Conservation (phyloP, 2,888 invertebrate species). For the Pterobdella sp. region DNA sequence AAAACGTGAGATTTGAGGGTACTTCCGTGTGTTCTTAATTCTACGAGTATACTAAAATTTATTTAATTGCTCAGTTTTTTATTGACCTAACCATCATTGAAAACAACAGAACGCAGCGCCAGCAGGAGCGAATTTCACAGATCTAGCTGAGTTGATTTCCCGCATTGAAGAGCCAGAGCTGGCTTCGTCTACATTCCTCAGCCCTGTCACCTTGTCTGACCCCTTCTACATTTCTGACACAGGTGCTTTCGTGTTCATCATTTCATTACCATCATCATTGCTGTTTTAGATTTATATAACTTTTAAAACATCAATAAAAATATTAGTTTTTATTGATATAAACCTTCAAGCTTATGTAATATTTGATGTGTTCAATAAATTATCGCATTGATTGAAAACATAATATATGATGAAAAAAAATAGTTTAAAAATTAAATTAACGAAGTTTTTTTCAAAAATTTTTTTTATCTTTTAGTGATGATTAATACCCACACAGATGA, state of each 20-base stretch:
- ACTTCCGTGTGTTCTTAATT: too few relatives aligned
- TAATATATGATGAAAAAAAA: too few relatives aligned
- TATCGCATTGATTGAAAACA: too few relatives aligned
- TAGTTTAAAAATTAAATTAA: too few relatives aligned
- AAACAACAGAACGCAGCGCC: conserved; percentile 39
- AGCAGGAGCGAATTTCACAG: conserved; percentile 48
- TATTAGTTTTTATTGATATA: neutral
- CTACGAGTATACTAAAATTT: too few relatives aligned
- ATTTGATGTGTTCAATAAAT: too few relatives aligned
- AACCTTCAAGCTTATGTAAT: too few relatives aligned
- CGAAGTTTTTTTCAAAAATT: too few relatives aligned
- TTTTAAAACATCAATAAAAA: neutral
- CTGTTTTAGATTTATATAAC: neutral
- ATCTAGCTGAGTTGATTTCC: conserved; percentile 50
- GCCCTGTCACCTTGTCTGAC: neutral
- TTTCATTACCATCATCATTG: neutral
- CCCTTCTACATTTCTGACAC: conserved; percentile 27
- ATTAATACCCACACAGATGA: conserved; percentile 25
- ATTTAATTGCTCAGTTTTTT: too few relatives aligned
- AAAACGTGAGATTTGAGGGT: too few relatives aligned
- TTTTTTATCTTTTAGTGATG: too few relatives aligned
- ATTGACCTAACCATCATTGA: neutral
- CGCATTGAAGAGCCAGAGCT: conserved; percentile 45
- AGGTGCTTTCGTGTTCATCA: neutral
- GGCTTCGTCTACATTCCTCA: neutral